phyloP scores from a whole-genome alignment of 1,140 invertebrate species.

The Spodoptera frugiperda region DNA sequence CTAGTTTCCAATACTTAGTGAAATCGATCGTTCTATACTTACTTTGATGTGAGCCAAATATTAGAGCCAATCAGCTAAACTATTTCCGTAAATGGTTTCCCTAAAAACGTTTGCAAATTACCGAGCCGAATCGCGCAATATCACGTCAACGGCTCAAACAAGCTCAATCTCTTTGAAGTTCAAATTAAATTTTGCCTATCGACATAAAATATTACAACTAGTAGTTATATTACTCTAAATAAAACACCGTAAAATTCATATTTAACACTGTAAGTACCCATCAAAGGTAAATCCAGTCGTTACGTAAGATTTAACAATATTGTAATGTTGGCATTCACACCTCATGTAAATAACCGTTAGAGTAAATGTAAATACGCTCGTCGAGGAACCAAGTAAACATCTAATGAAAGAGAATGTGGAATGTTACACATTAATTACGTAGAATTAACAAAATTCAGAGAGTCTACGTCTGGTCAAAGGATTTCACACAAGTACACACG shows the following conservation, averaged over 20 bases:
- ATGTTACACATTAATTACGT: conserved; percentile 12
- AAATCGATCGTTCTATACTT: background rate
- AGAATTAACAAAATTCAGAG: background rate
- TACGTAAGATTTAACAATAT: conserved; percentile 13
- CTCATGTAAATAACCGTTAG: conserved; percentile 31
- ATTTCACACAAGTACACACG: too few species aligned
- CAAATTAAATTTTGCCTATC: conserved; percentile 23
- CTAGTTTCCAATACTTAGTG: too few species aligned
- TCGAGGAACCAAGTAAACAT: conserved; percentile 12
- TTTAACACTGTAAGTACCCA: background rate
- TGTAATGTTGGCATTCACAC: conserved; percentile 11
- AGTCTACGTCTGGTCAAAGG: background rate
- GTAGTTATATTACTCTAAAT: background rate
- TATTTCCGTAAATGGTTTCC: conserved; percentile 20
- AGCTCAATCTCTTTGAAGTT: conserved; percentile 24
- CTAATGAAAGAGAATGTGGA: conserved; percentile 27
- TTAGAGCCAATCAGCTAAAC: conserved; percentile 17
- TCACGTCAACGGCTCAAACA: conserved; percentile 17
- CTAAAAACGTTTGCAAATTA: conserved; percentile 38
- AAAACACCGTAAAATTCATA: background rate
- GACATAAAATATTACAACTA: background rate
- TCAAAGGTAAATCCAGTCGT: conserved; percentile 2
- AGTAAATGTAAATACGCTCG: conserved; percentile 21
- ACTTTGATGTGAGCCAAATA: conserved; percentile 11
- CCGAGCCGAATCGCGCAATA: conserved; percentile 1